Evolutionary conservation across 2,113 vertebrate species (phyloP), one percentile per base, ranked within the genome.

Genomic region (Cyphotilapia sp.): DNA sequence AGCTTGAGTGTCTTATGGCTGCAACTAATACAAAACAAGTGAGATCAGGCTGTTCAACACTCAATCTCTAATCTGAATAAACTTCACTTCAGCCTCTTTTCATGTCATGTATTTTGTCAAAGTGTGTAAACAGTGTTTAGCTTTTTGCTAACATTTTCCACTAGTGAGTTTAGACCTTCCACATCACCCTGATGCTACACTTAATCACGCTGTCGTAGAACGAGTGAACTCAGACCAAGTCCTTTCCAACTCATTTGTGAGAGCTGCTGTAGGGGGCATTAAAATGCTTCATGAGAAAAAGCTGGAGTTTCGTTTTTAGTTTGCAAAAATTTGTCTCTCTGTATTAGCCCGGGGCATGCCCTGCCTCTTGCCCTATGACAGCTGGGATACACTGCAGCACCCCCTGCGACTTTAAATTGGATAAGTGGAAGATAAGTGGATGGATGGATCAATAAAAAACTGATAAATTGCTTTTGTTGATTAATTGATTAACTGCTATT

Each of bases 101-200:
- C 4, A 0, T 59, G 22, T 22, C n/a, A 76, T 12, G 27, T 0
- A 47, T 33, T 31, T 24, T 24, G 7, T 42, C 14, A 7, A 53
- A 53, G 9, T 56, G 7, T 33, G 9, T 4, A 35, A 19, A 33
- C 12, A 35, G 33, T 9, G 33, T 35, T 63, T n/a, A 63, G 27
- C 2, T 31, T 19, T 57, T 49, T 80, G 3, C 31, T 12, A 80
- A 80, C 47, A 61, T 61, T 61, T 61, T 10, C 14, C 57, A 61
- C 29, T 6, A 1, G 14, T 61, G 29, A 61, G 38, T 74, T 74
- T 45, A 74, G 13, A 74, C 22, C 45, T 74, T 38, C 69, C 40
- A 10, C 22, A 1, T 74, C 22, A 45, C 69, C 22, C 40, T 0
- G 8, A 74, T 0, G 38, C 38, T 74, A 27, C 69, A 27, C 13